Percentiles rank a stretch among this genome's conserved stretches.
Conservation (phyloP, 2,113 vertebrate species). For the Crypturellus undulatus region DNA sequence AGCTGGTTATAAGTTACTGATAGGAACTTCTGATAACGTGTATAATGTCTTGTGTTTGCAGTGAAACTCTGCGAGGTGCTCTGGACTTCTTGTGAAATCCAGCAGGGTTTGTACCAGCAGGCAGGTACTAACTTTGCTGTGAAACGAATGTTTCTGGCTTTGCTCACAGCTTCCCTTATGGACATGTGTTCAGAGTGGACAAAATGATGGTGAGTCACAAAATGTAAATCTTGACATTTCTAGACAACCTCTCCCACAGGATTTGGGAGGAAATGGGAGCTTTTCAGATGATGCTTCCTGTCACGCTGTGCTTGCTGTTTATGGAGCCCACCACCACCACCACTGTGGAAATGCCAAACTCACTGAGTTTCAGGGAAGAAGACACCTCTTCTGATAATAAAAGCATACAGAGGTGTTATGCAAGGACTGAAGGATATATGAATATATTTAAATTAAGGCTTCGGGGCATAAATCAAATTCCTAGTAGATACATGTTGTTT, state of each 20-base stretch:
- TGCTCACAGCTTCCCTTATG: neutral
- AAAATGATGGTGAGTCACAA: neutral
- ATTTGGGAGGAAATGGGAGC: too few species aligned
- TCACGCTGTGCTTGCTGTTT: neutral
- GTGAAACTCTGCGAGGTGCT: neutral
- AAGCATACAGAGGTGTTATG: neutral
- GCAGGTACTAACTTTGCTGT: neutral
- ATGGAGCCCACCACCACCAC: accelerated
- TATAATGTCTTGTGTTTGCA: neutral
- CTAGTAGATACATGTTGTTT: neutral
- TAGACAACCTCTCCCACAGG: neutral
- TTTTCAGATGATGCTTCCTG: neutral
- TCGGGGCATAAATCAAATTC: neutral
- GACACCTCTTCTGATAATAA: neutral
- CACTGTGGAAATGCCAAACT: neutral
- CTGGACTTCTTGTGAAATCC: neutral
- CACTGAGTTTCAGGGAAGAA: neutral
- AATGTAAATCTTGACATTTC: neutral
- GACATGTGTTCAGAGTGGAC: neutral
- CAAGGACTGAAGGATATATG: neutral
- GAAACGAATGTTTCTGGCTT: neutral
- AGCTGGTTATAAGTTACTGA: neutral
- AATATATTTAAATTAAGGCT: neutral
- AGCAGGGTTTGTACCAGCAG: neutral
- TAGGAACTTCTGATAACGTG: neutral